These are phyloP conservation scores for Percina caprodes DNA, from an alignment of 2,113 vertebrate species.

Conservation along the genomic window DNA sequence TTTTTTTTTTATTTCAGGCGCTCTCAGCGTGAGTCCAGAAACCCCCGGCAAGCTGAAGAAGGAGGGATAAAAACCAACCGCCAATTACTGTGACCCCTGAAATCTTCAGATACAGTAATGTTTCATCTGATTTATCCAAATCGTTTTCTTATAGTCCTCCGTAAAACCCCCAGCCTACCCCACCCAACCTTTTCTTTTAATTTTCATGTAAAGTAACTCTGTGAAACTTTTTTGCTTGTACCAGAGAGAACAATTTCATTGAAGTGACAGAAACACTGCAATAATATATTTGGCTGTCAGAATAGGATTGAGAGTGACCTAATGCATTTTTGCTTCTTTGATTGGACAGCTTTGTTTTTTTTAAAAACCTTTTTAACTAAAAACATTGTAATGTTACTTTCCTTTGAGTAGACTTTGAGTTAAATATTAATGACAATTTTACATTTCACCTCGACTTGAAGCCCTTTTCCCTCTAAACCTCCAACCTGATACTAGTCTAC, in stretches of 20 bases:
- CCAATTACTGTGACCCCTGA: slow-evolving; percentile 50
- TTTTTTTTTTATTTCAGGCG: background rate
- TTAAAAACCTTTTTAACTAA: background rate
- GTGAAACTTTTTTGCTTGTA: background rate
- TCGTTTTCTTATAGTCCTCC: background rate
- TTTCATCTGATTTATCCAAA: slow-evolving; percentile 21
- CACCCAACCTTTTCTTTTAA: background rate
- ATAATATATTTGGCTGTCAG: background rate
- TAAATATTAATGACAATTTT: background rate
- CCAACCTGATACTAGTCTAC: too few species aligned
- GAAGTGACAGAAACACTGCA: background rate
- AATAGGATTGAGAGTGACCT: background rate
- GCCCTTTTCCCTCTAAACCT: background rate
- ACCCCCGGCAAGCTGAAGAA: slow-evolving; percentile 17
- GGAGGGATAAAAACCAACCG: slow-evolving; percentile 33
- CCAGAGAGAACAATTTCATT: background rate
- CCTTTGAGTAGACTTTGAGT: background rate
- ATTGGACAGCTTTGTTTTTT: background rate
- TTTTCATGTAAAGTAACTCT: background rate
- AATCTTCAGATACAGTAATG: slow-evolving; percentile 35
- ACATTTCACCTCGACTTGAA: background rate
- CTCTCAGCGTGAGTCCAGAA: slow-evolving; percentile 20
- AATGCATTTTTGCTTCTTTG: too few species aligned
- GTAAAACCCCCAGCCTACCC: background rate
- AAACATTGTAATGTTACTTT: background rate